phyloP scores from a whole-genome alignment of 2,797 vertebrate species.

The Emydoidea blandingii region DNA sequence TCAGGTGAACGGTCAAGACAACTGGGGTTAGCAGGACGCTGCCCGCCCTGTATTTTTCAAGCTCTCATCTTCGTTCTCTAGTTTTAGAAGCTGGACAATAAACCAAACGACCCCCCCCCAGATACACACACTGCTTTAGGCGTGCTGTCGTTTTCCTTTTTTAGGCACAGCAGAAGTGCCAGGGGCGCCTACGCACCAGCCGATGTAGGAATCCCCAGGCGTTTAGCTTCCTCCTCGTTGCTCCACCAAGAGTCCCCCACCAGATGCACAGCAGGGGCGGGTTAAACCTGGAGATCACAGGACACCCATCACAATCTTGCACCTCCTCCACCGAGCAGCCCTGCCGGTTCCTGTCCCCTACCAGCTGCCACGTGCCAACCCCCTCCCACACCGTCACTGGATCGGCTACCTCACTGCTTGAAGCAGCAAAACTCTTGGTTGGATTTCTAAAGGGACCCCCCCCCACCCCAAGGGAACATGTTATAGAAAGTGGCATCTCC shows the following conservation, averaged over 20 bases:
- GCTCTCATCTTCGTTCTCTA: not conserved
- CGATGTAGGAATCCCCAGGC: too few relatives aligned
- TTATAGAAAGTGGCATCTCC: too few relatives aligned
- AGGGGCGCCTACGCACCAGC: too few relatives aligned
- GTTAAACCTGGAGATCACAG: too few relatives aligned
- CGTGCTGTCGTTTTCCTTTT: not conserved
- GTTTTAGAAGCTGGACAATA: conserved; percentile 35
- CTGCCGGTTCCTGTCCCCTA: not conserved
- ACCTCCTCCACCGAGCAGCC: not conserved
- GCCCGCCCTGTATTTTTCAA: accelerated
- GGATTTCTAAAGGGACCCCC: not conserved
- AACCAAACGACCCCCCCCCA: not conserved
- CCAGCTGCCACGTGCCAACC: not conserved
- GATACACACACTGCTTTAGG: not conserved
- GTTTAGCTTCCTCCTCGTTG: too few relatives aligned
- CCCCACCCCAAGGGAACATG: too few relatives aligned
- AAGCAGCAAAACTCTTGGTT: not conserved
- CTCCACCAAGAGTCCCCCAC: too few relatives aligned
- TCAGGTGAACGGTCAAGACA: not conserved
- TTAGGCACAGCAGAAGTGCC: not conserved
- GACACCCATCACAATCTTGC: too few relatives aligned
- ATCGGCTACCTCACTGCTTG: not conserved
- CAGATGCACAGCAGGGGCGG: too few relatives aligned
- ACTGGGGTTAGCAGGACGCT: accelerated
- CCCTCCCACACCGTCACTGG: not conserved